These are phyloP conservation scores for Latrodectus elegans DNA, from an alignment of 2,888 invertebrate species.

Conservation along the genomic window DNA sequence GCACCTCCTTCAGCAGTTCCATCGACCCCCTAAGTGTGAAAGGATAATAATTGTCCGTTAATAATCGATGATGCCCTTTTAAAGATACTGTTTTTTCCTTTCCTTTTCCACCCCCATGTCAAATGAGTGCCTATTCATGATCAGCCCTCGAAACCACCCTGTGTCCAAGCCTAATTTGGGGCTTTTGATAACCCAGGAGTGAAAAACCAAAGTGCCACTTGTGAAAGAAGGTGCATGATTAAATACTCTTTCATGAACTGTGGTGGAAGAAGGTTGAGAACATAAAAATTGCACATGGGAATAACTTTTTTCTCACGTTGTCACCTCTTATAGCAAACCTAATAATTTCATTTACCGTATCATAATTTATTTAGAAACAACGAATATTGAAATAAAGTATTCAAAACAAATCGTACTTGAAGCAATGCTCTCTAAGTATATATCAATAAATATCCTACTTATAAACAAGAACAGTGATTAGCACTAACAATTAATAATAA, in stretches of 20 bases:
- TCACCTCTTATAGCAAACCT: too few relatives aligned
- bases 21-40: slow-evolving; percentile 35
- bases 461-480: too few relatives aligned
- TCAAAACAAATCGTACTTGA: too few relatives aligned
- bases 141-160: neutral
- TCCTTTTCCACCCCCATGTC: slow-evolving; percentile 10
- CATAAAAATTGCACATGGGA: neutral
- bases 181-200: slow-evolving; percentile 24
- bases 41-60: slow-evolving; percentile 68
- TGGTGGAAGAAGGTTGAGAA: slow-evolving; percentile 39
- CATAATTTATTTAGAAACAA: too few relatives aligned
- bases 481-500: too few relatives aligned
- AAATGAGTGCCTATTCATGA: slow-evolving; percentile 53
- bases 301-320: slow-evolving; percentile 10
- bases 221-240: slow-evolving; percentile 40
- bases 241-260: slow-evolving; percentile 52
- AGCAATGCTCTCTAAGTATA: too few relatives aligned
- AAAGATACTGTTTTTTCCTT: slow-evolving; percentile 55
- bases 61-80: slow-evolving; percentile 66
- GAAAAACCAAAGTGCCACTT: slow-evolving; percentile 24
- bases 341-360: neutral
- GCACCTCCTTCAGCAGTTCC: slow-evolving; percentile 14
- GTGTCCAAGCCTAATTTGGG: slow-evolving; percentile 49
- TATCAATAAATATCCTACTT: too few relatives aligned
- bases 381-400: too few relatives aligned